Evolutionary conservation across 2,888 invertebrate genomes (phyloP).

Genomic region (Polietes domitor): DNA sequence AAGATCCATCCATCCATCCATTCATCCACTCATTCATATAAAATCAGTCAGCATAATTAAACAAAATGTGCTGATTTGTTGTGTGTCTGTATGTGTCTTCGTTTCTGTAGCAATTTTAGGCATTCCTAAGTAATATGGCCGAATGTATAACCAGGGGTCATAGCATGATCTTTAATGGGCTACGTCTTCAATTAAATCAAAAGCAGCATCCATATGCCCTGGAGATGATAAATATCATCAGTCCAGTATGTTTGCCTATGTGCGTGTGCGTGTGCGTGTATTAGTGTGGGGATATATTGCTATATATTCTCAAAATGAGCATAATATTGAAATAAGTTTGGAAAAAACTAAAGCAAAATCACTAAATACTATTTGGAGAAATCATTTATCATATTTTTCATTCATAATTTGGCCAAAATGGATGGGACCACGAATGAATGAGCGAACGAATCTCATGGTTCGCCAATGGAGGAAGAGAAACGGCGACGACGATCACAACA

Average conservation of each 20-base stretch:
- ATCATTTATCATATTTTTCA: conserved; percentile 59
- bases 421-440: conserved; percentile 9
- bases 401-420: conserved; percentile 46
- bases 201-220: conserved; percentile 15
- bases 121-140: conserved; percentile 20
- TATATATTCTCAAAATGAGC: not conserved
- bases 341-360: conserved; percentile 12
- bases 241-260: too few relatives aligned
- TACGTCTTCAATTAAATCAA: conserved; percentile 36
- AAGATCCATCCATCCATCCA: not conserved
- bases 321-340: not conserved
- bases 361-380: not conserved
- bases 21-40: conserved; percentile 2
- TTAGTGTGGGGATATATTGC: too few relatives aligned
- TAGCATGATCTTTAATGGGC: conserved; percentile 36
- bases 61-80: not conserved
- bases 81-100: not conserved
- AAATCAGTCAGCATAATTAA: conserved; percentile 5
- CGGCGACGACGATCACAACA: not conserved
- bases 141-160: conserved; percentile 32
- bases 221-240: conserved; percentile 23
- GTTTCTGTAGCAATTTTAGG: not conserved
- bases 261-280: not conserved
- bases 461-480: not conserved
- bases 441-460: conserved; percentile 35